Base-by-base conservation (phyloP, 2,113 vertebrate species). In the Thomomys bottae region DNA sequence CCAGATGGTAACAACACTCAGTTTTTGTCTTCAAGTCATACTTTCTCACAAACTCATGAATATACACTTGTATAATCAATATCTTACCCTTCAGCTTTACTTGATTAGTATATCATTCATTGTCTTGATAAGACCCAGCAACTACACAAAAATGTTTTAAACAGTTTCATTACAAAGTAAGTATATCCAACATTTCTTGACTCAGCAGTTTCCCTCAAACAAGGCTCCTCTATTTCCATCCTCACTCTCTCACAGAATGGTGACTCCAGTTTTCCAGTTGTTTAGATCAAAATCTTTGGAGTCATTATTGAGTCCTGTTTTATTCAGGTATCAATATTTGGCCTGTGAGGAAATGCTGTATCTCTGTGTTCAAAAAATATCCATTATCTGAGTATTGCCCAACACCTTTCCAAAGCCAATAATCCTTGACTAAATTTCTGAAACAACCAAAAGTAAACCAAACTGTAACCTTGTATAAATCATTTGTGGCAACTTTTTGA, bases 381-480 rank as follows among this genome's bases (percentile, higher is more conserved):
- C 30, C 49, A 80, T 49, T 42, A 79, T 67, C 2, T 30, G 20
- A 80, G 26, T 18, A 75, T 8, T 54, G 80, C 8, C 30, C 17
- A 78, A 17, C 20, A 61, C 3, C 30, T 80, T 76, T 77, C 17
- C 24, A 87, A 91, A 93, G 78, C 4, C 63, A 84, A 80, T 61
- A 64, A 24, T 34, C 91, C 67, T 82, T 87, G 23, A 79, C 61
- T 85, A 20, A 71, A 83, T 71, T 90, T 84, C 49, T 88, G 12
- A 9, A 76, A 45, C 15, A 73, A 40, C 2, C 42, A 57, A 17
- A 91, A 61, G 59, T 61, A 61, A 61, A 75, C 6, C 54, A 72
- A 87, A 80, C 45, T 36, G 14, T 23, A 87, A 76, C 59, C 42
- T 18, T 30, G 1, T 38, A 63, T 9, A 78, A 81, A 73, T 42